A percentile compares a stretch with the other conserved stretches of the same genome.
These are phyloP conservation scores for Drosophila guanche DNA, from an alignment of 1,140 invertebrate genomes.

Conservation along the genomic window DNA sequence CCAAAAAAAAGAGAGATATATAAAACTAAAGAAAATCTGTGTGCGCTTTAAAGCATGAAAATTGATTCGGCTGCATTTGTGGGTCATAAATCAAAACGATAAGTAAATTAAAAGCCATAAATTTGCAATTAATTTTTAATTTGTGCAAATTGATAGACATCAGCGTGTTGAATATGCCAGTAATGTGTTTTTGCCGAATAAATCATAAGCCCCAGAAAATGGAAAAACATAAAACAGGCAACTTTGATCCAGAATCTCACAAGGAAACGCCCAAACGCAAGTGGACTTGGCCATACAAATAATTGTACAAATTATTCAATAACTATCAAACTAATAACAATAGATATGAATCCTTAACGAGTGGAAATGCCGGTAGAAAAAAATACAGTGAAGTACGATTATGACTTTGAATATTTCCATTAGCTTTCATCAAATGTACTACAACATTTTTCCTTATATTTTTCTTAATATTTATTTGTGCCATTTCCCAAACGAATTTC, in stretches of 20 bases:
- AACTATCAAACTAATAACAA: background rate
- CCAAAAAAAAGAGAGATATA: conserved; percentile 13
- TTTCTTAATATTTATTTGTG: background rate
- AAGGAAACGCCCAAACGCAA: conserved; percentile 25
- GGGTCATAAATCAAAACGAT: conserved; percentile 74
- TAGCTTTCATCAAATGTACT: background rate
- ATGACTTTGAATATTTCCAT: too few relatives aligned
- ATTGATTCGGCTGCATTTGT: conserved; percentile 28
- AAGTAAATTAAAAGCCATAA: conserved; percentile 82
- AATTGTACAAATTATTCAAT: conserved; percentile 19
- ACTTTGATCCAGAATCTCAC: conserved; percentile 35
- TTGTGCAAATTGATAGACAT: conserved; percentile 78
- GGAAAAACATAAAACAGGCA: conserved; percentile 11
- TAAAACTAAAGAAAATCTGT: conserved; percentile 27
- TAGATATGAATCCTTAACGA: background rate
- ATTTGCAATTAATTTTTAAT: conserved; percentile 83
- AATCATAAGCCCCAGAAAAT: conserved; percentile 37
- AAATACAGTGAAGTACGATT: background rate
- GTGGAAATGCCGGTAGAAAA: background rate
- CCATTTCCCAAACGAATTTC: conserved; percentile 32
- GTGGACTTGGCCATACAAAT: conserved; percentile 5
- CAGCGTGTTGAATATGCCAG: conserved; percentile 62
- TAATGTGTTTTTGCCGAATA: conserved; percentile 62
- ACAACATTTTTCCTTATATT: too few relatives aligned
- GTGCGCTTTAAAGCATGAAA: conserved; percentile 58